Evolutionary conservation across 2,888 invertebrate genomes (phyloP), one percentile per base, ranked within the genome.

Genomic region (Sisyra nigra): DNA sequence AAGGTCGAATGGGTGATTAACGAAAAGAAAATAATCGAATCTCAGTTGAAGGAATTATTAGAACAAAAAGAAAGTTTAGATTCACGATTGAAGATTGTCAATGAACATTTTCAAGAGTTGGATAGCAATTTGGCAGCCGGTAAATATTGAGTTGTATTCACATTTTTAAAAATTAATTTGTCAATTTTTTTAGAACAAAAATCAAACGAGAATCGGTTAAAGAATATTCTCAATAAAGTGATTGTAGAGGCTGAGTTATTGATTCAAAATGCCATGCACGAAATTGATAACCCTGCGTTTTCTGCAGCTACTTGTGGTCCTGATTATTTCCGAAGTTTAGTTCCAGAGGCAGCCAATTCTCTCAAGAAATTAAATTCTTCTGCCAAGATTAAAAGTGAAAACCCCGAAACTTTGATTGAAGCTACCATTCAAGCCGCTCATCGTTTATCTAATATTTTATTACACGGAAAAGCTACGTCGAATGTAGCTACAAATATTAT

Each of bases 401-500:
- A 60, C 45, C 55, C 68, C 11, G 56, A 66, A 33, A 19, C 51
- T 8, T 47, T 61, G 15, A 49, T 61, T 7, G 63, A 61, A 30
- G 56, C 57, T 48, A 60, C 74, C 13, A 68, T 66, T 50, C 61
- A 63, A 46, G 65, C 73, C 45, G 67, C 72, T 4, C 76, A 79
- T 57, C 61, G 67, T 40, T 58, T 77, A 40, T 66, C 76, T 3
- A 69, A 71, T 41, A 72, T 73, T 54, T 66, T 84, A 48, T 62
- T 82, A 39, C 74, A 79, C 51, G 83, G 82, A n/a, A 76, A 80
- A 57, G 79, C 82, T 2, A 80, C 82, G 7, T 77, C 82, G 3
- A 83, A 84, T 58, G 77, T 77, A 1, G 77, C 82, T 36, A 75
- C 79, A 18, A 79, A 77, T 54, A 74, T 77, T 49, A 67, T 69